Conservation (phyloP, 2,888 invertebrate species). For the Cacoxenus indagator region DNA sequence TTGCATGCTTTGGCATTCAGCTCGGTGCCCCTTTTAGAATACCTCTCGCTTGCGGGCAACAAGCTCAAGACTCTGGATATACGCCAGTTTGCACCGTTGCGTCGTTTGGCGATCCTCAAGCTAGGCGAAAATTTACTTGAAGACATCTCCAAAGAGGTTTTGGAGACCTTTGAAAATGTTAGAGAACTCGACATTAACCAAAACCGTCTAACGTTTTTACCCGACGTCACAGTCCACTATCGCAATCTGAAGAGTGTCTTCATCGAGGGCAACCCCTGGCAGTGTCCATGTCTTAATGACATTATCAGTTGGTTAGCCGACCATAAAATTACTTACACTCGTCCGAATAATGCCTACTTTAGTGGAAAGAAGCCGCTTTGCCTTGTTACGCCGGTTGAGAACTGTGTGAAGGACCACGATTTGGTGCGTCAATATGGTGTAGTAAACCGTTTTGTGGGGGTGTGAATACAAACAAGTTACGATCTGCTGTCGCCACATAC, state of each 20-base stretch:
- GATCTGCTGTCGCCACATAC: not conserved
- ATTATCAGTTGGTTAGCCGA: conserved; percentile 54
- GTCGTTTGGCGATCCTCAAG: conserved; percentile 55
- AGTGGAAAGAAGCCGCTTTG: conserved; percentile 63
- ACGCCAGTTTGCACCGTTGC: conserved; percentile 60
- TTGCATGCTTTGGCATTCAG: conserved; percentile 56
- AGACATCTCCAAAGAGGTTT: conserved; percentile 48
- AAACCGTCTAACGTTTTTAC: conserved; percentile 65
- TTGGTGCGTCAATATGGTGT: conserved; percentile 53
- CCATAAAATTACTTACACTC: conserved; percentile 49
- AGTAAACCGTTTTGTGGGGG: conserved; percentile 53
- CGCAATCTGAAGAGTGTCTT: conserved; percentile 46
- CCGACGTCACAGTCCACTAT: conserved; percentile 45
- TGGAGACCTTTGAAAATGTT: conserved; percentile 45
- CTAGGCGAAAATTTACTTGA: conserved; percentile 60
- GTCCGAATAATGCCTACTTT: conserved; percentile 52
- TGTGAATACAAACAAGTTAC: conserved; percentile 27
- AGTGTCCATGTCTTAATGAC: conserved; percentile 64
- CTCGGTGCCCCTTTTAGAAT: conserved; percentile 54
- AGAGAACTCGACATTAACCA: conserved; percentile 59
- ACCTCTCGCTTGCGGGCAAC: conserved; percentile 60
- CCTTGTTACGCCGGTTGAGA: conserved; percentile 56
- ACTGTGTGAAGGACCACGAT: conserved; percentile 56
- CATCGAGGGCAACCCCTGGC: conserved; percentile 69
- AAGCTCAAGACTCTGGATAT: conserved; percentile 52